A percentile compares a stretch with the other conserved stretches of the same genome.
Conservation (phyloP, 2,797 vertebrate species). For the Lagodon rhomboides region DNA sequence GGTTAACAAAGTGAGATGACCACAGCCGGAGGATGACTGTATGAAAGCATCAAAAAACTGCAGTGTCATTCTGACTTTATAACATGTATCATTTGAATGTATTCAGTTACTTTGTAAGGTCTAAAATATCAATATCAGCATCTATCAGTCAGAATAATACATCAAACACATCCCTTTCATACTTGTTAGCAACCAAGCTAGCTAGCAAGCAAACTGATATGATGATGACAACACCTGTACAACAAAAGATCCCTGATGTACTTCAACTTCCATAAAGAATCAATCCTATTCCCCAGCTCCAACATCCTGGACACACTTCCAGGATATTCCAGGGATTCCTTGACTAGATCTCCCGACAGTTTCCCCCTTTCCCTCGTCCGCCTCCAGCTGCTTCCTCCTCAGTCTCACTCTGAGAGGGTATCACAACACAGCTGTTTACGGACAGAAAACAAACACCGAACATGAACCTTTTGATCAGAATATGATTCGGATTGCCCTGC, state of each 20-base stretch:
- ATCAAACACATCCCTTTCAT: too few relatives aligned
- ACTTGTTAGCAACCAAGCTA: too few relatives aligned
- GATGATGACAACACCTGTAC: too few relatives aligned
- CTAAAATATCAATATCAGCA: too few relatives aligned
- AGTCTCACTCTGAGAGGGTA: not conserved
- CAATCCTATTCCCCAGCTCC: too few relatives aligned
- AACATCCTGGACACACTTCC: constrained; percentile 2
- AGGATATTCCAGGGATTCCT: constrained; percentile 51
- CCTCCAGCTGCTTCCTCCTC: constrained; percentile 30
- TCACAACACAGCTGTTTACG: not conserved
- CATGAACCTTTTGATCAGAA: not conserved
- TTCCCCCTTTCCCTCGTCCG: not conserved
- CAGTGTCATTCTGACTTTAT: not conserved
- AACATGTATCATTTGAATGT: not conserved
- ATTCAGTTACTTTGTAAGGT: not conserved
- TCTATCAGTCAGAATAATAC: too few relatives aligned
- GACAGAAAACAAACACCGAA: not conserved
- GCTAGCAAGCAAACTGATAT: too few relatives aligned
- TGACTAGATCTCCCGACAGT: not conserved
- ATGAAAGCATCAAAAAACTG: not conserved
- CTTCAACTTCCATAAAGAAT: not conserved
- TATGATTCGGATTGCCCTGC: not conserved
- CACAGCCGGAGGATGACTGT: too few relatives aligned
- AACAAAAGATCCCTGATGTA: not conserved
- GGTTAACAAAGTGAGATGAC: too few relatives aligned